Percentiles rank a stretch among this genome's conserved stretches.
phyloP scores from a whole-genome alignment of 1,140 invertebrate genomes.

The Drosophila rufa region DNA sequence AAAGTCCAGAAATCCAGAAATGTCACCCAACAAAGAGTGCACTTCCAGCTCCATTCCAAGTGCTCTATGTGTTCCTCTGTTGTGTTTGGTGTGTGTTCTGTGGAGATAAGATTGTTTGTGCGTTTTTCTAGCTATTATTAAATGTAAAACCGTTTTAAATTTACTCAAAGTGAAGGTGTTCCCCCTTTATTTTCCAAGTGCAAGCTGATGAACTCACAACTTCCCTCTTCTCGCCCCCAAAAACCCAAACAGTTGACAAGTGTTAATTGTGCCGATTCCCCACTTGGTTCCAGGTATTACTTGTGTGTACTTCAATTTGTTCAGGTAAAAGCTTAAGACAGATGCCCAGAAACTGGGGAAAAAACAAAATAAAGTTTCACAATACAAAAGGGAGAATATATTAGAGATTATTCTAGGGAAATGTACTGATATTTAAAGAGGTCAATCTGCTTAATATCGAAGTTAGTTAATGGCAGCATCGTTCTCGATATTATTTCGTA shows the following conservation, averaged over 20 bases:
- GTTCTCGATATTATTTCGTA: too few species aligned
- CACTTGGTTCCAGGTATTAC: conserved; percentile 12
- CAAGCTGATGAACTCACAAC: too few species aligned
- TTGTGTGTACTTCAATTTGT: conserved; percentile 2
- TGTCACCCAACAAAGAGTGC: conserved; percentile 22
- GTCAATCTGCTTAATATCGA: too few species aligned
- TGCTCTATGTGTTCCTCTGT: background rate
- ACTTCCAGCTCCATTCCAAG: background rate
- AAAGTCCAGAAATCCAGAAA: conserved; percentile 30
- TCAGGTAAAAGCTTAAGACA: background rate
- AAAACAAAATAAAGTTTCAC: background rate
- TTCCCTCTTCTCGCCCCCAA: too few species aligned
- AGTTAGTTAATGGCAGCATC: too few species aligned
- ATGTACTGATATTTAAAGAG: too few species aligned
- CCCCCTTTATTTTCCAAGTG: too few species aligned
- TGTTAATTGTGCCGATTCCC: conserved; percentile 48
- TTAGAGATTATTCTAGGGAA: too few species aligned
- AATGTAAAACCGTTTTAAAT: too few species aligned
- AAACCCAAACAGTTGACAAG: conserved; percentile 50
- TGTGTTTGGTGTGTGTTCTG: background rate
- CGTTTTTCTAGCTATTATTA: too few species aligned
- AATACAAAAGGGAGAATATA: background rate
- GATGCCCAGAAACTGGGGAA: background rate
- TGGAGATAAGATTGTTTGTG: background rate
- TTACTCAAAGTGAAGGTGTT: too few species aligned